phyloP scores from a whole-genome alignment of 2,113 vertebrate genomes.

The Lagopus leucura region DNA sequence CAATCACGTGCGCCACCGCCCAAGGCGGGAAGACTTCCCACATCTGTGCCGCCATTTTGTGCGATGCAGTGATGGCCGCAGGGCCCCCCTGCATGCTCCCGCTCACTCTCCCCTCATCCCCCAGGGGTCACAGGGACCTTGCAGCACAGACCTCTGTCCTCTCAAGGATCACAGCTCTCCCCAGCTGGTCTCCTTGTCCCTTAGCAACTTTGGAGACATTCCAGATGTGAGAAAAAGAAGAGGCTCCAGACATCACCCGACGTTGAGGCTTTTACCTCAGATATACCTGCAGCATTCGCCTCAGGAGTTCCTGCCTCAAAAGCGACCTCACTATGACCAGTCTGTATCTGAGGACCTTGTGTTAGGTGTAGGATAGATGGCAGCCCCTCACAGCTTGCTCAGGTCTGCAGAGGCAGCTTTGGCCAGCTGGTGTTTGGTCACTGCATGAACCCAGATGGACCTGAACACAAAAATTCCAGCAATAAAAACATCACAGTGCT shows the following conservation, averaged over 20 bases:
- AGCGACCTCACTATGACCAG: not conserved
- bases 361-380: fast-evolving
- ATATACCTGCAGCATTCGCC: not conserved
- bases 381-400: not conserved
- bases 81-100: fast-evolving
- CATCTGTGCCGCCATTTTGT: not conserved
- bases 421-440: fast-evolving
- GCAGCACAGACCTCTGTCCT: not conserved
- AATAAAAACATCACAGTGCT: fast-evolving
- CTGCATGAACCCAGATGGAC: fast-evolving
- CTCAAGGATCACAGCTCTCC: fast-evolving
- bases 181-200: not conserved
- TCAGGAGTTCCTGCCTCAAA: not conserved
- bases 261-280: not conserved
- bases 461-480: not conserved
- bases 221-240: not conserved
- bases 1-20: not conserved
- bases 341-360: not conserved
- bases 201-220: not conserved
- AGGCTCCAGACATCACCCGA: fast-evolving
- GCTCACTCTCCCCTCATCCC: fast-evolving
- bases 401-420: not conserved
- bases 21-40: not conserved
- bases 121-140: no score
- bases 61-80: fast-evolving